phyloP scores from a whole-genome alignment of 1,140 invertebrate species.

The Trichogramma pretiosum region DNA sequence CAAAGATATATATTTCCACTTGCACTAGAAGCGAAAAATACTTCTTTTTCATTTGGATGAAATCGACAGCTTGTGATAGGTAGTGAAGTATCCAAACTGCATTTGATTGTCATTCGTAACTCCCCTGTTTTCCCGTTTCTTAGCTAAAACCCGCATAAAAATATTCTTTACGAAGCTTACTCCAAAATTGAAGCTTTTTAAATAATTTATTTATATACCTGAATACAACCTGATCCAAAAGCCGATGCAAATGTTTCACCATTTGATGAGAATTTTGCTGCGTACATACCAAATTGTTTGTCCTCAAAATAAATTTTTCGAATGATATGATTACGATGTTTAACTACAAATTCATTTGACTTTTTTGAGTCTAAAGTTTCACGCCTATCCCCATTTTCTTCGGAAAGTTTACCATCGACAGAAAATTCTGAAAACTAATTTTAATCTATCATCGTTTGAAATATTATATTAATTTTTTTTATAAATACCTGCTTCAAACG shows the following conservation, averaged over 20 bases:
- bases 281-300: conserved; percentile 25
- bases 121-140: conserved; percentile 25
- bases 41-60: conserved; percentile 23
- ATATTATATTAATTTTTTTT: no score
- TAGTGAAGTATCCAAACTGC: conserved; percentile 20
- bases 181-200: background rate
- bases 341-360: conserved; percentile 8
- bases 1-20: conserved; percentile 30
- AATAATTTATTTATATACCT: conserved; percentile 18
- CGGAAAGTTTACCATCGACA: conserved; percentile 19
- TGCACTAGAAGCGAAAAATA: conserved; percentile 27
- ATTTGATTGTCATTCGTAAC: conserved; percentile 18
- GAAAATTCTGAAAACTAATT: no score
- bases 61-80: conserved; percentile 30
- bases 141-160: no score
- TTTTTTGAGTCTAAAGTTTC: conserved; percentile 21
- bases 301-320: conserved; percentile 23
- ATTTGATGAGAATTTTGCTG: conserved; percentile 21
- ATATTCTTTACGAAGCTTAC: no score
- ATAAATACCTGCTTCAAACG: no score
- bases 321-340: conserved; percentile 13
- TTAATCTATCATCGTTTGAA: no score
- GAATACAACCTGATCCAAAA: conserved; percentile 29
- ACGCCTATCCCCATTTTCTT: conserved; percentile 18
- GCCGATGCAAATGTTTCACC: conserved; percentile 20